Conservation (phyloP, 2,113 vertebrate species). For the Gymnorhina tibicen region DNA sequence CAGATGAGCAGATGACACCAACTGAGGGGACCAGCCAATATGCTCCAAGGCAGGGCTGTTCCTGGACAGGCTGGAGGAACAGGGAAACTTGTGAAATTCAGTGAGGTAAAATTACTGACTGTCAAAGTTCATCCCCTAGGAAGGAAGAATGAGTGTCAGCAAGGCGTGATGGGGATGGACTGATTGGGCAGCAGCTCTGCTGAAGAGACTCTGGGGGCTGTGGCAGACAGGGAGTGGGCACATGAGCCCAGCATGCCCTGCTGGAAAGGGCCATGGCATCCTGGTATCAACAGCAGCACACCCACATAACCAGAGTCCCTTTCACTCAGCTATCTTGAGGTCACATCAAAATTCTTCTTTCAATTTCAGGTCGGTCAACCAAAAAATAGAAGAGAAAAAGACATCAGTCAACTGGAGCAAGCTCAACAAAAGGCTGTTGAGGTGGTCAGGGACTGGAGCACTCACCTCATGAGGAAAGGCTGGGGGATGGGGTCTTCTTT, state of each 20-base stretch:
- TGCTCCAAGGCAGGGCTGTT: not conserved
- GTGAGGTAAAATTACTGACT: not conserved
- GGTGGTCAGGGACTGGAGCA: not conserved
- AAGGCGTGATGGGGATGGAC: fast-evolving
- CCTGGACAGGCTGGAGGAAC: not conserved
- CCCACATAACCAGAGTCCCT: not conserved
- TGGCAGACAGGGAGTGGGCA: not conserved
- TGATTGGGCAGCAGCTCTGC: not conserved
- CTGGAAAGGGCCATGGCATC: not conserved
- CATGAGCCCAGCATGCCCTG: not conserved
- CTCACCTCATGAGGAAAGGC: not conserved
- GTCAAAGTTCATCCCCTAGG: not conserved
- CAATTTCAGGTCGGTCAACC: not conserved
- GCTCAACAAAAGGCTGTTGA: not conserved
- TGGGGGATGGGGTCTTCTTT: not conserved
- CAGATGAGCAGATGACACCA: not conserved
- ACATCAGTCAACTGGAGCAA: not conserved
- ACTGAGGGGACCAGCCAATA: not conserved
- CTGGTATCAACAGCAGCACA: fast-evolving
- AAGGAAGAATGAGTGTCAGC: not conserved
- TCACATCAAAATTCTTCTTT: not conserved
- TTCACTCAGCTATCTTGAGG: not conserved
- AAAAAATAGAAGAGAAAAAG: not conserved
- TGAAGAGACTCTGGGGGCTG: not conserved
- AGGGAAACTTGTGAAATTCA: not conserved